A percentile compares a stretch with the other conserved stretches of the same genome.
These are phyloP conservation scores for Diplodus sargus DNA, from an alignment of 2,797 vertebrate species.

Conservation along the genomic window DNA sequence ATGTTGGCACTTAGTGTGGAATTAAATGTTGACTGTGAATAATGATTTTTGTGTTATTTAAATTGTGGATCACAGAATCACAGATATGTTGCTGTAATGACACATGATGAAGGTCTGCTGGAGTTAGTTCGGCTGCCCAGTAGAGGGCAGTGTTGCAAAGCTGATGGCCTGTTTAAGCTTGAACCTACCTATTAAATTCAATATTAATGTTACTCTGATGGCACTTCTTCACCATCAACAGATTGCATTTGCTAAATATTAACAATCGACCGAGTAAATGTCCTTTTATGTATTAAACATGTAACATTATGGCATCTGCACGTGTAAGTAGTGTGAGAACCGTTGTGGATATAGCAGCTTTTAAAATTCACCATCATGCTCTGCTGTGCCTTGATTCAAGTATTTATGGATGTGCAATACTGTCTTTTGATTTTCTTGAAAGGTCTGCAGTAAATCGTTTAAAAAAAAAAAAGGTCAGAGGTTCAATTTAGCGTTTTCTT, in stretches of 20 bases:
- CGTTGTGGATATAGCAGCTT: background rate
- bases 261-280: background rate
- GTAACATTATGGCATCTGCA: background rate
- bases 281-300: background rate
- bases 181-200: background rate
- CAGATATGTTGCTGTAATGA: background rate
- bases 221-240: background rate
- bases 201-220: background rate
- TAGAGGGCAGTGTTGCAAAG: conserved; percentile 46
- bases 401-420: background rate
- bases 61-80: background rate
- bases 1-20: conserved; percentile 56
- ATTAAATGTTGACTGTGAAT: background rate
- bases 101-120: background rate
- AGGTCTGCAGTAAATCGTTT: background rate
- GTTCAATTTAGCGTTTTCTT: background rate
- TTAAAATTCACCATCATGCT: background rate
- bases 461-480: background rate
- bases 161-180: background rate
- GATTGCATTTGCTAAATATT: background rate
- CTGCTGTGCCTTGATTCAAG: background rate
- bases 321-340: background rate
- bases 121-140: conserved; percentile 38
- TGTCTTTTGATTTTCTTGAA: background rate
- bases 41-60: background rate